Percentiles rank a stretch among this genome's conserved stretches.
These are phyloP conservation scores for Dermatemys mawii DNA, from an alignment of 2,113 vertebrate genomes.

Conservation along the genomic window DNA sequence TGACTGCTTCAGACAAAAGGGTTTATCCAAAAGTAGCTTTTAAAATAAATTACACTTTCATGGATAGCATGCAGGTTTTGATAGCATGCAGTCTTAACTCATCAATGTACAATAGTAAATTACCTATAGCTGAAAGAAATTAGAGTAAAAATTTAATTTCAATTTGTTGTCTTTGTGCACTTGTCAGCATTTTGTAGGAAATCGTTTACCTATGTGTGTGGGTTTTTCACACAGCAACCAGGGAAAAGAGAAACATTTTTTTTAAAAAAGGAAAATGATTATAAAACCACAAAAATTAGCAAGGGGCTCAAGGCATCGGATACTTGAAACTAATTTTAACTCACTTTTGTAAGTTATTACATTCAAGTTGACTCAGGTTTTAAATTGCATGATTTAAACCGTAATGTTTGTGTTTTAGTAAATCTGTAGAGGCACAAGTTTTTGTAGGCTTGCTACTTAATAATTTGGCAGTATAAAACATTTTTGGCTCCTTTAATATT, in stretches of 20 bases:
- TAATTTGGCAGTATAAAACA: background rate
- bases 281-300: background rate
- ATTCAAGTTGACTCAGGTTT: background rate
- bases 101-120: background rate
- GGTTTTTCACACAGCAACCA: background rate
- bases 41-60: background rate
- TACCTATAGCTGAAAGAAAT: background rate
- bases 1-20: background rate
- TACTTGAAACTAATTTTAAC: background rate
- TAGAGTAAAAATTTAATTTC: background rate
- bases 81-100: background rate
- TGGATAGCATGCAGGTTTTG: too few relatives aligned
- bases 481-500: background rate
- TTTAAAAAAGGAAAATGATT: background rate
- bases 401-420: background rate
- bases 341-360: background rate
- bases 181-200: background rate
- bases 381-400: background rate
- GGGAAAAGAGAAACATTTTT: background rate
- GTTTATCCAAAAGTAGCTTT: background rate
- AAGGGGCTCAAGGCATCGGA: background rate
- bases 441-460: background rate
- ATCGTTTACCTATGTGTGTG: background rate
- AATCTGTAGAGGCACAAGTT: background rate
- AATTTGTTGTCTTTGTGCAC: background rate